A percentile compares a stretch with the other conserved stretches of the same genome.
Conservation (phyloP, 2,113 vertebrate species). For the Nestor notabilis region DNA sequence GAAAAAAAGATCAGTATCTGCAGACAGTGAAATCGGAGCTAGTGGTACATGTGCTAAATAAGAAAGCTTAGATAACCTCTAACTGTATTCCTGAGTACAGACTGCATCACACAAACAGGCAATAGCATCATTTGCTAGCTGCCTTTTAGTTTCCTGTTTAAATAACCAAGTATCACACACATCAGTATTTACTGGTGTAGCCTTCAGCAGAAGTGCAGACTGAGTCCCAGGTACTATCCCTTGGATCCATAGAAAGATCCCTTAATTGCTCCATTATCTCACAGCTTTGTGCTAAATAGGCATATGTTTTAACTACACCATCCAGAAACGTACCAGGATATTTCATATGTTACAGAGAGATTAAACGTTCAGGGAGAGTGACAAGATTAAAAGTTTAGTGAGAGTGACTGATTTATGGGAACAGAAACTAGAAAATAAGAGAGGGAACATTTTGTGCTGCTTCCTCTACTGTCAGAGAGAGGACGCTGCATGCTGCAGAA, state of each 20-base stretch:
- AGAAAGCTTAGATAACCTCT: neutral
- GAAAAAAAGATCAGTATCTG: neutral
- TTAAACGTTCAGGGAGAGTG: fast-evolving
- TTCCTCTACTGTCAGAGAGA: neutral
- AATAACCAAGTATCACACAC: neutral
- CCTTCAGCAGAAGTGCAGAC: neutral
- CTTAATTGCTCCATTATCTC: neutral
- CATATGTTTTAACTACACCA: neutral
- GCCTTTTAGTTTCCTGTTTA: neutral
- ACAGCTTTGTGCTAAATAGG: neutral
- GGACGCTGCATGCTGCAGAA: neutral
- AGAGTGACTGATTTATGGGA: neutral
- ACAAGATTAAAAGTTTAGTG: neutral
- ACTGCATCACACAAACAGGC: neutral
- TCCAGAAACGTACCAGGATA: fast-evolving
- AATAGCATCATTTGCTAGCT: neutral
- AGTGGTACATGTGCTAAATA: neutral
- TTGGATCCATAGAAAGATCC: neutral
- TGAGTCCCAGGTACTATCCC: neutral
- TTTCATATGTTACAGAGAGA: fast-evolving
- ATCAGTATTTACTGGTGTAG: neutral
- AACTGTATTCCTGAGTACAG: neutral
- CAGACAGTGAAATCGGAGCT: neutral
- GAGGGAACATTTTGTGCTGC: neutral
- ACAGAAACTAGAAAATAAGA: neutral